Base-by-base conservation (phyloP, 2,113 vertebrate genomes). In the Poecilia latipinna region DNA sequence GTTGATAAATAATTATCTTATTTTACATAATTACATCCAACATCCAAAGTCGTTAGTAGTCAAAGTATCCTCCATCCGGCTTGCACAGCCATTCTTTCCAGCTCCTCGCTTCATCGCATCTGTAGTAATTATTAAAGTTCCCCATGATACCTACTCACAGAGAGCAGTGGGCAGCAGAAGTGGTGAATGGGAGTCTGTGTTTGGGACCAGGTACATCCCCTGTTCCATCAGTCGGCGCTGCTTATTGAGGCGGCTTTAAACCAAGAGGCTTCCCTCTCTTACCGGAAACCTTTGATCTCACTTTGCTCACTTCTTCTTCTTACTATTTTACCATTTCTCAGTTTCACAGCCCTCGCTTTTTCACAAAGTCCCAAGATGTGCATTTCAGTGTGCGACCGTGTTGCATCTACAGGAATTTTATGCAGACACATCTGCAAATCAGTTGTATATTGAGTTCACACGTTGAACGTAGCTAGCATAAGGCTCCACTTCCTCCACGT, bases 381-480 rank as follows among this genome's bases (percentile, higher is more conserved):
- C 62, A 61, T 70, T 24, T 62, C 5, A 7, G 15, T 28, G 31
- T 73, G 67, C 37, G 37, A n/a, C 11, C 26, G 4, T 54, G 68
- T 68, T 68, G 72, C 68, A 39, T 77, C 61, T 74, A 61, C 29
- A 65, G 17, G 26, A 4, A 33, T 69, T 68, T 86, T 82, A 90
- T 22, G 72, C 84, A 62, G 84, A 90, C 60, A 86, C 68, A 24
- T 89, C 90, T 67, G 87, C 88, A 48, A 90, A 90, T 61, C 87
- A 95, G 88, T 94, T 94, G 79, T 95, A 95, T 77, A 95, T 94
- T 32, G 93, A 94, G 91, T 95, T 95, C 22, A 92, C 92, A 68
- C 94, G 91, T 75, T 95, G 94, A 77, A 94, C 63, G 7, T 95
- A 95, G 78, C 92, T 94, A 51, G 91, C 94, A 11, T 95, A 94